A percentile compares a stretch with the other conserved stretches of the same genome.
These are phyloP conservation scores for Drosophila chauvacae DNA, from an alignment of 1,140 invertebrate genomes.

Conservation along the genomic window DNA sequence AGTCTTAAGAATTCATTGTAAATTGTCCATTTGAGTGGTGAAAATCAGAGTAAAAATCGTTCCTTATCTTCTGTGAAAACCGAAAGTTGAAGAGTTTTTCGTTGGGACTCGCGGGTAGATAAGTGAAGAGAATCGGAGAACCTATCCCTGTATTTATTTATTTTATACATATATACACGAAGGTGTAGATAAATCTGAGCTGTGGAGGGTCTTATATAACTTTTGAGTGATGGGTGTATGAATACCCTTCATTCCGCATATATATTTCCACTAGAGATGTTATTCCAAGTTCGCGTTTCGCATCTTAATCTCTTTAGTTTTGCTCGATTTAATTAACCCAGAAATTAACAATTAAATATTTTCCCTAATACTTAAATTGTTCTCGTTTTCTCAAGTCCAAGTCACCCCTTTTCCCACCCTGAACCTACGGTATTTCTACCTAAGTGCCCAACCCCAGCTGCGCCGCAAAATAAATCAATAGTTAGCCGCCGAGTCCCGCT, in stretches of 20 bases:
- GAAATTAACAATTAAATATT: not conserved
- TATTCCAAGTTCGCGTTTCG: not conserved
- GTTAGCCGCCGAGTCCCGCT: not conserved
- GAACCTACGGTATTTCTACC: slow-evolving; percentile 3
- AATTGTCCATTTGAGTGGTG: slow-evolving; percentile 6
- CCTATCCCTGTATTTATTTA: slow-evolving; percentile 4
- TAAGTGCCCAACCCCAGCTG: slow-evolving; percentile 18
- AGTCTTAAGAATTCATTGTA: slow-evolving; percentile 19
- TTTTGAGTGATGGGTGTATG: not conserved
- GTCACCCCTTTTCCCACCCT: too few species aligned
- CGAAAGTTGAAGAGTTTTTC: slow-evolving; percentile 29
- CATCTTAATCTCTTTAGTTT: too few species aligned
- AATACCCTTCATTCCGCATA: not conserved
- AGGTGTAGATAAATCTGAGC: slow-evolving; percentile 25
- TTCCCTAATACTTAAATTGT: not conserved
- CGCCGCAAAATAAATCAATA: slow-evolving; percentile 28
- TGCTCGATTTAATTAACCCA: not conserved
- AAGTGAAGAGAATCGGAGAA: not conserved
- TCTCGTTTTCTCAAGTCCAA: not conserved
- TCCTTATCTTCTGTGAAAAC: slow-evolving; percentile 34
- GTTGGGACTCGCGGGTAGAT: not conserved
- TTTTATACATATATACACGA: not conserved
- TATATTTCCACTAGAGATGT: too few species aligned
- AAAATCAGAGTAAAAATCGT: slow-evolving; percentile 19
- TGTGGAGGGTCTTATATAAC: slow-evolving; percentile 9